Conservation (phyloP, 2,797 vertebrate species). For the Hemitrygon akajei region DNA sequence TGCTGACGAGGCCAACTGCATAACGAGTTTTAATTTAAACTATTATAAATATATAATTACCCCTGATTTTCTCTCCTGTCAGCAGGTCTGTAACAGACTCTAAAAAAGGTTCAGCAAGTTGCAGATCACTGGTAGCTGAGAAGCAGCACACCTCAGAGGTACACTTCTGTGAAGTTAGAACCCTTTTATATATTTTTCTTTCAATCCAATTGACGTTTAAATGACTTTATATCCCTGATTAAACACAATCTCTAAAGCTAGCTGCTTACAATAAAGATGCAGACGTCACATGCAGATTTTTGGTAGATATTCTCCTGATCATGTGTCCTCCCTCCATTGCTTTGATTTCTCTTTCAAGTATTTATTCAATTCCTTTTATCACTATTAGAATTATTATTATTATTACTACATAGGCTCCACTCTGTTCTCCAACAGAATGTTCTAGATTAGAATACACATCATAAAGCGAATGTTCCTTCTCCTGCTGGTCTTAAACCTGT, state of each 20-base stretch:
- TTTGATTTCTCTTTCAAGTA: neutral
- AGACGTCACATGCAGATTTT: neutral
- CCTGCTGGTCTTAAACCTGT: neutral
- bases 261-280: neutral
- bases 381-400: too few species aligned
- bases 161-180: neutral
- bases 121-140: neutral
- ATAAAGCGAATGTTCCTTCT: neutral
- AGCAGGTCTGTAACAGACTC: conserved; percentile 1
- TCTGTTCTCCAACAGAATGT: neutral
- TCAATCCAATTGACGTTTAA: neutral
- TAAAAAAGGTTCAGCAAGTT: conserved; percentile 3
- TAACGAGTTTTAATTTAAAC: neutral
- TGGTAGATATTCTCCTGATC: neutral
- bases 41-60: conserved; percentile 26
- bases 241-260: neutral
- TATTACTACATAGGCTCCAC: neutral
- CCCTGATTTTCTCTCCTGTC: neutral
- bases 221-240: neutral
- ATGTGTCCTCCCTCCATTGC: neutral
- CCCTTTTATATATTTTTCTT: neutral
- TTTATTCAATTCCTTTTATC: neutral
- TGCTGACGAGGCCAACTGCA: neutral
- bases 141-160: neutral
- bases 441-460: neutral